These are phyloP conservation scores for Drepana arcuata DNA, from an alignment of 1,140 invertebrate genomes.

Conservation along the genomic window DNA sequence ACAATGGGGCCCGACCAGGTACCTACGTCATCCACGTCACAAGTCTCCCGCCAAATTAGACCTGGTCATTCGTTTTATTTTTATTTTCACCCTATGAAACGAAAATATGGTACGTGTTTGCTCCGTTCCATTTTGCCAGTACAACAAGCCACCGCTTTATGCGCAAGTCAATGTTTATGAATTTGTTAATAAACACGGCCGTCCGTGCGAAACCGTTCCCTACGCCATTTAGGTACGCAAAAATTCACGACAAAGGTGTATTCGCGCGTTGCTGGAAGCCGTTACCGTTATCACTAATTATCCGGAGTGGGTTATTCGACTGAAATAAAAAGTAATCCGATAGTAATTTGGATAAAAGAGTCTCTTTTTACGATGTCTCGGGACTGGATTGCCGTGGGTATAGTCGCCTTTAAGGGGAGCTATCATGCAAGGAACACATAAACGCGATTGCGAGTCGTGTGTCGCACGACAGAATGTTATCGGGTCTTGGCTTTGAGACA, in stretches of 20 bases:
- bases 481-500: conserved; percentile 12
- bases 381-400: conserved; percentile 33
- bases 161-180: conserved; percentile 60
- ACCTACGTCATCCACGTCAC: conserved; percentile 48
- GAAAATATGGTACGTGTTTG: conserved; percentile 61
- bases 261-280: conserved; percentile 13
- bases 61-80: conserved; percentile 59
- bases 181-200: conserved; percentile 61
- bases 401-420: conserved; percentile 34
- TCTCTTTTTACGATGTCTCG: conserved; percentile 37
- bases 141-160: conserved; percentile 39
- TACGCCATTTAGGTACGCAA: conserved; percentile 34
- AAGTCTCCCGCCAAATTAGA: conserved; percentile 61
- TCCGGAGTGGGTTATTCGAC: conserved; percentile 29
- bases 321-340: conserved; percentile 44
- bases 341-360: conserved; percentile 43
- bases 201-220: conserved; percentile 28
- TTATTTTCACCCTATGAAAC: conserved; percentile 68
- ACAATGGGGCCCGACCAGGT: conserved; percentile 55
- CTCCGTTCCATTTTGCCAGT: conserved; percentile 39
- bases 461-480: conserved; percentile 24
- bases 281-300: conserved; percentile 36
- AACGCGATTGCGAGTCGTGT: conserved; percentile 35
- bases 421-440: conserved; percentile 51
- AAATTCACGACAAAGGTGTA: conserved; percentile 30